Percentiles rank a stretch among this genome's conserved stretches.
Conservation (phyloP, 2,113 vertebrate genomes). For the Aspidoscelis tigris region DNA sequence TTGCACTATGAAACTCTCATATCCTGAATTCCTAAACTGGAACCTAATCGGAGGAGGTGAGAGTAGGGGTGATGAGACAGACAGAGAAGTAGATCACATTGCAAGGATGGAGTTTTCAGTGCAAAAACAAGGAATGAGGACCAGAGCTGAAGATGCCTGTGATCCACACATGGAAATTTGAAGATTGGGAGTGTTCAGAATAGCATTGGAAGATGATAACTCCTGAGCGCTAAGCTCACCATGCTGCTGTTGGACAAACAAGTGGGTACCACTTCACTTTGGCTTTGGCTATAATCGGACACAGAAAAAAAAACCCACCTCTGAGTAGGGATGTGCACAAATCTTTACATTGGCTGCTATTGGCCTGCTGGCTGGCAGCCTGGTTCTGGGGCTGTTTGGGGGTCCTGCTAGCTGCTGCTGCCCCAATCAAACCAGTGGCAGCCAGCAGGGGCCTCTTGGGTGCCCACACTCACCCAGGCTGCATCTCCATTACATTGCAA, state of each 20-base stretch:
- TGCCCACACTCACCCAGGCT: too few relatives aligned
- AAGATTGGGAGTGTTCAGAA: constrained; percentile 46
- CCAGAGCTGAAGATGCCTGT: constrained; percentile 34
- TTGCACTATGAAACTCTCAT: constrained; percentile 65
- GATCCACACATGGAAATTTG: constrained; percentile 46
- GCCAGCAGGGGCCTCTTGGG: too few relatives aligned
- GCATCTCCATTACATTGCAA: too few relatives aligned
- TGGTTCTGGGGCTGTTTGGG: too few relatives aligned
- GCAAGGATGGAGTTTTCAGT: constrained; percentile 56
- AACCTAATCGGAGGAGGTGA: constrained; percentile 52
- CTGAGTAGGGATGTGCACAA: too few relatives aligned
- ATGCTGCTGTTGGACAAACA: accelerated
- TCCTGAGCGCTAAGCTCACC: constrained; percentile 7
- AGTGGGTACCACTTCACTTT: neutral
- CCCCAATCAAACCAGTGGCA: too few relatives aligned
- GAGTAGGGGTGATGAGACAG: neutral
- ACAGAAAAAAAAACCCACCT: too few relatives aligned
- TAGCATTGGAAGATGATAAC: constrained; percentile 28
- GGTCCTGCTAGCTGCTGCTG: too few relatives aligned
- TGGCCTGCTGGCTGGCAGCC: too few relatives aligned
- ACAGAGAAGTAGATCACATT: constrained; percentile 18
- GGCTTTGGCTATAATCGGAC: accelerated
- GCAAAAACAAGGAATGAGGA: constrained; percentile 41
- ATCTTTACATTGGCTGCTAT: too few relatives aligned
- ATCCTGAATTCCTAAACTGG: constrained; percentile 78